Evolutionary conservation across 2,888 invertebrate genomes (phyloP).

Genomic region (Brenthis ino): DNA sequence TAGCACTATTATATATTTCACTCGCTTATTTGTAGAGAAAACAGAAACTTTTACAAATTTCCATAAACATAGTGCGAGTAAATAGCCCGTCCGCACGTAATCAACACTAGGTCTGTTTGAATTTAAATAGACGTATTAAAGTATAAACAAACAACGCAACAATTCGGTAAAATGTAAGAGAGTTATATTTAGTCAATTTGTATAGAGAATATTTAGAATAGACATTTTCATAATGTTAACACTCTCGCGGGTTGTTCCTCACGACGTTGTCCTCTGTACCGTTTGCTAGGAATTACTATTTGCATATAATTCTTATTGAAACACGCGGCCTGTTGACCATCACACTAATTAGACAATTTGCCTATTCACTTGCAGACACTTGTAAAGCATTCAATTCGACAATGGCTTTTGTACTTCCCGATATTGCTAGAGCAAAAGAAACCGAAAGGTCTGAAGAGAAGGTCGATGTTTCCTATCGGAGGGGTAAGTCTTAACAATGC

Average conservation of each 20-base stretch:
- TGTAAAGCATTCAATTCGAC: constrained; percentile 31
- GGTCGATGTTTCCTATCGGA: constrained; percentile 43
- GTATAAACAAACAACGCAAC: not conserved
- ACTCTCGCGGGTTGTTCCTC: constrained; percentile 19
- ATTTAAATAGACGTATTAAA: constrained; percentile 30
- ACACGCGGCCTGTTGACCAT: constrained; percentile 52
- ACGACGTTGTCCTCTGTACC: constrained; percentile 17
- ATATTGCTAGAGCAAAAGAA: constrained; percentile 27
- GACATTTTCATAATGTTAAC: constrained; percentile 15
- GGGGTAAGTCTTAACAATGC: constrained; percentile 49
- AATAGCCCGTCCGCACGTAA: constrained; percentile 20
- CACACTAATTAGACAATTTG: constrained; percentile 76
- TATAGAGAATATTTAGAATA: not conserved
- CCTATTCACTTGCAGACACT: constrained; percentile 57
- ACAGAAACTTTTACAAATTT: constrained; percentile 5
- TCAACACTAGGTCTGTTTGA: constrained; percentile 11
- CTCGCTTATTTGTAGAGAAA: not conserved
- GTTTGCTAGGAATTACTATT: constrained; percentile 50
- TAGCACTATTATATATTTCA: not conserved
- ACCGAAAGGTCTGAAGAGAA: constrained; percentile 32
- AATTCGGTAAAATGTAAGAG: constrained; percentile 34
- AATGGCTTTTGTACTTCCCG: constrained; percentile 32
- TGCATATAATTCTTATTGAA: constrained; percentile 65
- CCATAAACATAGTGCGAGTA: not conserved
- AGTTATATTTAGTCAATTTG: not conserved